Evolutionary conservation across 2,888 invertebrate genomes (phyloP).

Genomic region (Sipunculus nudus): DNA sequence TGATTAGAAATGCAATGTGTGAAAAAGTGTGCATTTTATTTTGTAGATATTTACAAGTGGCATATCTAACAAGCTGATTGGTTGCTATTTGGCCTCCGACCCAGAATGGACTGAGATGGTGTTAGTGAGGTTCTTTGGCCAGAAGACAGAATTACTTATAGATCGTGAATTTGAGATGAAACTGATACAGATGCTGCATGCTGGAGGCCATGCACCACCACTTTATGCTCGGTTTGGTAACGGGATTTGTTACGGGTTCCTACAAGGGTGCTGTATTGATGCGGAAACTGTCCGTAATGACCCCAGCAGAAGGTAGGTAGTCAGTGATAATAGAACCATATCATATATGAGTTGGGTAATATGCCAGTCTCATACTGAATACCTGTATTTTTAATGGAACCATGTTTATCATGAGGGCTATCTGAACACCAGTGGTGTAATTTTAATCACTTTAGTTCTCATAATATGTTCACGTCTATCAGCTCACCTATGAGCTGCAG

Average conservation of each 20-base stretch:
- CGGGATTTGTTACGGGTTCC: constrained; percentile 86
- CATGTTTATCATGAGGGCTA: too few relatives aligned
- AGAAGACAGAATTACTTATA: constrained; percentile 91
- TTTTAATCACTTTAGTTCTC: too few relatives aligned
- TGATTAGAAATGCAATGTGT: constrained; percentile 11
- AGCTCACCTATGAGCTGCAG: too few relatives aligned
- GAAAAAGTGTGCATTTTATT: constrained; percentile 11
- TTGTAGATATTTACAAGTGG: constrained; percentile 90
- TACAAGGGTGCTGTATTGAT: constrained; percentile 74
- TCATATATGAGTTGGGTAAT: too few relatives aligned
- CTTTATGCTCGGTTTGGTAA: constrained; percentile 92
- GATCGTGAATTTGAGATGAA: constrained; percentile 80
- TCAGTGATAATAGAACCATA: too few relatives aligned
- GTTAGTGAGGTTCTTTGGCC: constrained; percentile 89
- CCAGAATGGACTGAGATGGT: constrained; percentile 73
- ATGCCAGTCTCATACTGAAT: too few relatives aligned
- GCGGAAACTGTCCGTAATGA: constrained; percentile 59
- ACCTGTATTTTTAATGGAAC: too few relatives aligned
- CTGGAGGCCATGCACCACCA: constrained; percentile 81
- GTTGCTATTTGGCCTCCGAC: constrained; percentile 73
- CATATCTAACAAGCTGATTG: constrained; percentile 90
- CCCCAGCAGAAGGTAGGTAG: constrained; percentile 39
- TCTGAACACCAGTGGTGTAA: too few relatives aligned
- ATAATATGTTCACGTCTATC: too few relatives aligned
- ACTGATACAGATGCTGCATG: constrained; percentile 71